These are phyloP conservation scores for Litoditis marina DNA, from an alignment of 2,888 invertebrate genomes.

Conservation along the genomic window DNA sequence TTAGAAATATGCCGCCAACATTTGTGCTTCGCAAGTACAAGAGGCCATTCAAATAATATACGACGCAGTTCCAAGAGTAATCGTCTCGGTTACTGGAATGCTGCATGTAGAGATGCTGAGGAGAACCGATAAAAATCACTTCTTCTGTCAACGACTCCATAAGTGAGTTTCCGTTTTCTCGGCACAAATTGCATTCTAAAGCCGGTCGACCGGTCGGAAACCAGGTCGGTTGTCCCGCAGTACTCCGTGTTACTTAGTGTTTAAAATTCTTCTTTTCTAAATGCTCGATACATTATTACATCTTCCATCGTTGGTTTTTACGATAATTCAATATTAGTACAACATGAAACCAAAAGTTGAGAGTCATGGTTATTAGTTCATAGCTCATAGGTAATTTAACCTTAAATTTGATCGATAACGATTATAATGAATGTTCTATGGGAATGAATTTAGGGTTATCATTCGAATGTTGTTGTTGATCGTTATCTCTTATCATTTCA, in stretches of 20 bases:
- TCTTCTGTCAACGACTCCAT: constrained; percentile 36
- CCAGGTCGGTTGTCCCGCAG: too few species aligned
- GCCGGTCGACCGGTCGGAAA: not conserved
- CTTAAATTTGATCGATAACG: too few species aligned
- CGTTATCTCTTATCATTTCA: constrained; percentile 29
- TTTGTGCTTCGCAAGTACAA: constrained; percentile 34
- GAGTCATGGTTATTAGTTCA: too few species aligned
- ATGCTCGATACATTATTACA: not conserved
- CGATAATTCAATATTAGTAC: too few species aligned
- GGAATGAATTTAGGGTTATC: too few species aligned
- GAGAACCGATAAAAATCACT: constrained; percentile 34
- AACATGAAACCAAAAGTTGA: too few species aligned
- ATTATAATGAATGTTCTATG: too few species aligned
- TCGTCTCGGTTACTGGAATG: constrained; percentile 44
- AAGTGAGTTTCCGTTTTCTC: constrained; percentile 14
- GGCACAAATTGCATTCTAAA: not conserved
- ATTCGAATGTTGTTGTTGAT: too few species aligned
- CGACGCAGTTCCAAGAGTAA: constrained; percentile 37
- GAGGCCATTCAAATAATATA: constrained; percentile 42
- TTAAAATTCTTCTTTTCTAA: not conserved
- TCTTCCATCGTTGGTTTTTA: too few species aligned
- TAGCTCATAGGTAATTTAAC: too few species aligned
- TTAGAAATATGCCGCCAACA: constrained; percentile 27
- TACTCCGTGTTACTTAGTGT: too few species aligned
- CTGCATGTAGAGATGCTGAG: constrained; percentile 41